Base-by-base conservation (phyloP, 2,797 vertebrate species). In the Anas flavirostris region DNA sequence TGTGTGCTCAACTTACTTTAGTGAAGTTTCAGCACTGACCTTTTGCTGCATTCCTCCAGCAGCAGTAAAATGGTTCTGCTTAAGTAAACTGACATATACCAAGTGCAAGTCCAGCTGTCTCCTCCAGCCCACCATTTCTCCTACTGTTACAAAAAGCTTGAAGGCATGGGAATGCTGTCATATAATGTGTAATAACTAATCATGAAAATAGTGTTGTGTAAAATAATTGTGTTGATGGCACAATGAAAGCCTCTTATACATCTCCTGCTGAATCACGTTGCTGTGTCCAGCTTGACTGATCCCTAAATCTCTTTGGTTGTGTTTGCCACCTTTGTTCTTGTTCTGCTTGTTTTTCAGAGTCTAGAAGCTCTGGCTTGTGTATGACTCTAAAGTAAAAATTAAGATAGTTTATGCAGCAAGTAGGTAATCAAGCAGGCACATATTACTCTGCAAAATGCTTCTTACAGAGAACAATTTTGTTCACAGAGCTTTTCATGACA, bases 1-100 rank as follows among this genome's bases (percentile, higher is more conserved):
- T 94, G 92, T 41, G 48, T 74, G 83, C 90, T 93, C 93, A 70
- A 74, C 93, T 95, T 90, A 75, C 93, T 96, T 95, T 78, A 74
- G 92, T 22, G 69, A 90, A 85, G 92, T 95, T 96, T 95, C 92
- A 87, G 74, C 83, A 63, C 48, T 97, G 96, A 96, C 94, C 96
- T 96, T 97, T 94, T 85, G 91, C 73, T 93, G 81, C 94, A 93
- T 94, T 95, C 95, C 84, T 88, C 76, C 77, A 94, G 76, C 73
- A 82, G 81, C 72, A 90, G 84, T 69, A 95, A 96, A 96, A 94
- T 74, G 67, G 91, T 86, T 67, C 83, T 94, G 90, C 90, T 81
- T 93, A 89, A 96, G 95, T 86, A 93, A 96, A 96, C 93, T 95
- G 93, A 87, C 94, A 79, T 91, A 60, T 41, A 70, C 88, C 93